Evolutionary conservation across 92 coral and sea anemone genomes (phyloP).

Genomic region (Epizoanthus rinbou): DNA sequence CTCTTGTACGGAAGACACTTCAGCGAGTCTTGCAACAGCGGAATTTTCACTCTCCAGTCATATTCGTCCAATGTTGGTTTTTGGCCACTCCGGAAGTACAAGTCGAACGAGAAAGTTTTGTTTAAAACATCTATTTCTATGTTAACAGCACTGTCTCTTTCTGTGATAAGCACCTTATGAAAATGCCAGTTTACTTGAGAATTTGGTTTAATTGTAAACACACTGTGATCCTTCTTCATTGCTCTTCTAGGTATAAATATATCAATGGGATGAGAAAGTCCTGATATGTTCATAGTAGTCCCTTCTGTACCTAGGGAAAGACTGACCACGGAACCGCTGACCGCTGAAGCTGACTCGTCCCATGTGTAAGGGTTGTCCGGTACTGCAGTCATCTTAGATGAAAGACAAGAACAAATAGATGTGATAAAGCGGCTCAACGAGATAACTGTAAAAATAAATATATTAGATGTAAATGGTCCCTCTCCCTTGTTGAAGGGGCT

Average conservation of each 20-base stretch:
- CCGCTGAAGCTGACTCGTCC: conserved; percentile 14
- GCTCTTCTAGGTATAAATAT: neutral
- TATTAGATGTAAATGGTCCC: too few relatives aligned
- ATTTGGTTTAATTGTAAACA: neutral
- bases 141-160: neutral
- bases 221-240: neutral
- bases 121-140: neutral
- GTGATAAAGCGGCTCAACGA: neutral
- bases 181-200: neutral
- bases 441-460: too few relatives aligned
- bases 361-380: neutral
- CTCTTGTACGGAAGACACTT: neutral
- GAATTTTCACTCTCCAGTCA: conserved; percentile 13
- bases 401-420: neutral
- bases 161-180: neutral
- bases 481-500: too few relatives aligned
- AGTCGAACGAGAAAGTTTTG: neutral
- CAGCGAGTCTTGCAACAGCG: neutral
- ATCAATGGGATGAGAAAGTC: conserved; percentile 3
- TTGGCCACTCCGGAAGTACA: conserved; percentile 12
- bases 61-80: neutral
- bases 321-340: conserved; percentile 19
- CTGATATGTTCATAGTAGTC: neutral
- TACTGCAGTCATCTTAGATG: neutral
- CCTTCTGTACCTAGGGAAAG: neutral